Conservation (phyloP, 2,113 vertebrate genomes). For the Rhegmatorhina hoffmannsi region DNA sequence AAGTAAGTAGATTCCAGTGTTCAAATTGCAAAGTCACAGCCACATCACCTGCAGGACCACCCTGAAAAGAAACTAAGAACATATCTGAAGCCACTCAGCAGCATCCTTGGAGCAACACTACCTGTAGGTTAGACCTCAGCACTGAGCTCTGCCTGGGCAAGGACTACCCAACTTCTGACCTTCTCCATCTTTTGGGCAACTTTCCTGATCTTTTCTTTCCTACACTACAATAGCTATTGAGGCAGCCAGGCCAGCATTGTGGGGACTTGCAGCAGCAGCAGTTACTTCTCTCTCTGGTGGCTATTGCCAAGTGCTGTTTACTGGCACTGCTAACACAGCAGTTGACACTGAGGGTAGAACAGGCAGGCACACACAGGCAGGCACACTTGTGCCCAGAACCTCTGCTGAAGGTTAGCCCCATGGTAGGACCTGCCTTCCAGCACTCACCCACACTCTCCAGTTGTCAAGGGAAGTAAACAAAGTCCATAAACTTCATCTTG, state of each 20-base stretch:
- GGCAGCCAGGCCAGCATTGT: background rate
- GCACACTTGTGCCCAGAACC: background rate
- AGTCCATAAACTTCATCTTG: slow-evolving; percentile 56
- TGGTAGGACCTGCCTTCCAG: background rate
- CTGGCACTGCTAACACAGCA: background rate
- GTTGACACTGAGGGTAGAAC: background rate
- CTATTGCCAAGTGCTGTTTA: background rate
- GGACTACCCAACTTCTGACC: background rate
- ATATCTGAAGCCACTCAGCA: background rate
- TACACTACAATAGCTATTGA: background rate
- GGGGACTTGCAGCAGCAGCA: background rate
- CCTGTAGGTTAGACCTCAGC: background rate
- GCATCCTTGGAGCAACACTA: background rate
- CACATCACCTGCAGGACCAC: background rate
- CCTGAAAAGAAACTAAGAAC: background rate
- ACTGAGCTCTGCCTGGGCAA: background rate
- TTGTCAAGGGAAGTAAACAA: slow-evolving; percentile 59
- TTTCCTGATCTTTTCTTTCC: background rate
- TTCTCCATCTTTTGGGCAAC: background rate
- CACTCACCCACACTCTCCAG: background rate
- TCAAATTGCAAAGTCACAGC: background rate
- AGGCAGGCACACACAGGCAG: background rate
- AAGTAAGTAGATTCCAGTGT: background rate
- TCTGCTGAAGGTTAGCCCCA: background rate
- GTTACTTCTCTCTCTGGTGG: background rate